A percentile compares a stretch with the other conserved stretches of the same genome.
Evolutionary conservation across 2,113 vertebrate species (phyloP).

Genomic region (Vidua macroura): DNA sequence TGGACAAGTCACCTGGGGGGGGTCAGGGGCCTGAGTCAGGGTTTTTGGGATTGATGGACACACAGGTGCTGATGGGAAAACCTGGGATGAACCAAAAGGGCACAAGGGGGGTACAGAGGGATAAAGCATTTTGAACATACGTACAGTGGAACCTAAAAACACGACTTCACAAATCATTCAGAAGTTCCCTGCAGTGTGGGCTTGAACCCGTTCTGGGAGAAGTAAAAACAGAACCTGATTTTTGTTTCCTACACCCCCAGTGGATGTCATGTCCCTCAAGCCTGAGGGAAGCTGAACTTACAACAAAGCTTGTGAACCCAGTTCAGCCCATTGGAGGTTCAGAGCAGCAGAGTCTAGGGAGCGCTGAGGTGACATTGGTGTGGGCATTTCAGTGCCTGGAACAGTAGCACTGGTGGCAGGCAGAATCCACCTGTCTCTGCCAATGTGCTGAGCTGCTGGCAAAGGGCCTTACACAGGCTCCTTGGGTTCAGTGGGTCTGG

Average conservation of each 20-base stretch:
- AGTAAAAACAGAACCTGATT: background rate
- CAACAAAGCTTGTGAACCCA: background rate
- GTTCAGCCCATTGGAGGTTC: background rate
- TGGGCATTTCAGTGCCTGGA: background rate
- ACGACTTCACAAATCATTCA: background rate
- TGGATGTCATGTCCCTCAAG: background rate
- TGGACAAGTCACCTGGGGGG: no score
- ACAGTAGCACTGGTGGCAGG: background rate
- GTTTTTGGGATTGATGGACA: no score
- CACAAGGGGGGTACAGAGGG: no score
- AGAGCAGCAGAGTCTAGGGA: background rate
- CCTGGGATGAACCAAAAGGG: no score
- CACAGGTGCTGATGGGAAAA: no score
- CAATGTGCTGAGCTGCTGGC: background rate
- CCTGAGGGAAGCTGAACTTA: background rate
- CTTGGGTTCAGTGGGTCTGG: background rate
- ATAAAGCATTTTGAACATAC: no score
- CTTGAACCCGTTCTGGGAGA: background rate
- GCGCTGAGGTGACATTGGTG: background rate
- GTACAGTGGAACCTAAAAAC: no score
- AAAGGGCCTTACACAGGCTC: accelerated
- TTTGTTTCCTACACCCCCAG: accelerated
- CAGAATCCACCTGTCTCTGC: background rate
- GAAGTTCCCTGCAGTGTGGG: background rate
- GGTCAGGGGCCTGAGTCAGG: no score